Evolutionary conservation across 2,888 invertebrate species (phyloP), one percentile per base, ranked within the genome.

Genomic region (Drosophila hamatofila): DNA sequence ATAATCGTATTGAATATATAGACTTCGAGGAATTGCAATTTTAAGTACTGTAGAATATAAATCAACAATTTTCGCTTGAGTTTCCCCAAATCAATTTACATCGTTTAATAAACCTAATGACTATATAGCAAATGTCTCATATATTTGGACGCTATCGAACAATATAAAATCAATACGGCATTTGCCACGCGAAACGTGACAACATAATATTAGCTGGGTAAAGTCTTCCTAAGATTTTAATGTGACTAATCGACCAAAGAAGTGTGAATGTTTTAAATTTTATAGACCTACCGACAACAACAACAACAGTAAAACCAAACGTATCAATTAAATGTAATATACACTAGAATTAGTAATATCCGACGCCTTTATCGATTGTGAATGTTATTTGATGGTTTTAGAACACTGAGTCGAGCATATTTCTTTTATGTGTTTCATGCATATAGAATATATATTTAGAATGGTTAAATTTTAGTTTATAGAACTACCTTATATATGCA

Each of bases 111-210:
- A 14, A 12, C 14, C 6, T 44, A 12, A 21, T 14, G 7, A 14
- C 42, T 23, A 14, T 44, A 44, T 16, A 23, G 16, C 23, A 8
- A 5, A 23, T 27, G 7, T 16, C 16, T 4, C 46, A 46, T 5
- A 2, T 0, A 16, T 25, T 46, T 46, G 4, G 46, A 14, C 4
- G n/a, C 9, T 6, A 27, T 27, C 27, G 9, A 48, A 11, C n/a
- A 27, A 48, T 11, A 48, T n/a, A 48, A 48, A 48, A 46, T 48
- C 48, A 48, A 48, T 48, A 48, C n/a, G 11, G 2, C 25, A 5
- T 27, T 23, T 4, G 16, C 25, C 25, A 9, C 46, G n/a, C 23
- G n/a, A 46, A 25, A 27, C 5, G 14, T 23, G 14, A 44, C 23
- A 44, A 3, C 14, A 44, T 23, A 23, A 44, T 44, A 23, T 44